Base-by-base conservation (phyloP, 2,113 vertebrate species). In the Rallus limicola region DNA sequence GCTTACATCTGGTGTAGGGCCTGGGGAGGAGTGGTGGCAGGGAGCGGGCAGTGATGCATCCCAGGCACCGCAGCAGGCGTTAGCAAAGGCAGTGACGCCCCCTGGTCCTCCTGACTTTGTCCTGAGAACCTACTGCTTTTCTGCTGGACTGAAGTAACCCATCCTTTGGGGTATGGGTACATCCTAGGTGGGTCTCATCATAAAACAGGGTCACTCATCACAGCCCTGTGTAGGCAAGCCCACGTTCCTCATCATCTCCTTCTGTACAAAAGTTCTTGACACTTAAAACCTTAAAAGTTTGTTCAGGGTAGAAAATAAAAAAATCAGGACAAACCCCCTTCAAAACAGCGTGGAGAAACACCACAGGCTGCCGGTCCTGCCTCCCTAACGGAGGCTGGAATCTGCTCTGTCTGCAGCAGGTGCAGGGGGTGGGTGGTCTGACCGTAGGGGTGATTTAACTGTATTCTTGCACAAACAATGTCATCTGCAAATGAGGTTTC, bases 371-470 rank as follows among this genome's bases (percentile, higher is more conserved):
- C 4, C 33, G 46, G 55, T 42, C 16, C 12, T 40, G 4, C 9
- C 31, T 62, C 19, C 42, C 20, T 28, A 26, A 40, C 5, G 24
- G 34, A 44, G 38, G 60, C 60, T 68, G 62, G 44, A 26, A 44
- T 60, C 28, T n/a, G 21, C 42, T 28, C 24, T n/a, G 16, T 13
- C 48, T 2, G 3, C 2, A 0, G 2, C 36, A 64, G 11, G 4
- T n/a, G 83, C 42, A 3, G 46, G 60, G 12, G n/a, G 25, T 3
- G 8, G 17, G 25, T 68, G 18, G 26, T 28, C 15, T 63, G 8
- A 58, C 18, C 0, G 0, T 63, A 16, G n/a, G 11, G n/a, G 10
- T 56, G 79, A 58, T 68, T 52, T 44, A 79, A 52, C 33, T 29
- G 68, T 58, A 53, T 26, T 53, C 42, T 52, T 69, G 48, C 21